Base-by-base conservation (phyloP, 2,113 vertebrate species). In the Mus spicilegus region DNA sequence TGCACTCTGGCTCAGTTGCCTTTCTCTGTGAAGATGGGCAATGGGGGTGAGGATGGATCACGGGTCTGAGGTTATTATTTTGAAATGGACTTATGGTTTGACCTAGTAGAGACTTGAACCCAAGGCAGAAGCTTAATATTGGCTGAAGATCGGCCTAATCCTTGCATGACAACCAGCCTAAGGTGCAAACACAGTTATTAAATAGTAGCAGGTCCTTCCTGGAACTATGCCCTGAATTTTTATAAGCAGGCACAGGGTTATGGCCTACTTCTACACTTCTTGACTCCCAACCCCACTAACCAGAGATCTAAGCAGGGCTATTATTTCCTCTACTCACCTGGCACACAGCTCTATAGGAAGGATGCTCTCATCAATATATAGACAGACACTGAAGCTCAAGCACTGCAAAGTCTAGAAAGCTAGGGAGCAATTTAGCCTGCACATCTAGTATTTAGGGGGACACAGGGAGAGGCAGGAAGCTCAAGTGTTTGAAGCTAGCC, bases 21-120 rank as follows among this genome's bases (percentile, higher is more conserved):
- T 61, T 58, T 46, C 39, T 67, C 22, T 20, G 4, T 5, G 70
- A 24, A 24, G 6, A 49, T 77, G 19, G 61, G 14, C 10, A 3
- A 13, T 51, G 20, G 19, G 19, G 6, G 4, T 0, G 3, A 86
- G 33, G 12, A 2, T 0, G 3, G 11, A 7, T 14, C 1, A 3
- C 2, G 36, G 28, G 3, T 56, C 42, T 24, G 49, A 36, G 33
- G n/a, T 36, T 39, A 5, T 73, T 51, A 54, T 12, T 30, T 61
- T 89, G 61, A 19, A 56, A 0, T 89, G 85, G 88, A 26, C 17
- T 94, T 33, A 12, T 20, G 12, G 56, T 72, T 33, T 2, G 72
- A 58, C 26, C 81, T n/a, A 36, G 28, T 1, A 61, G 91, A 80
- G 28, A 42, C 13, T 76, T 28, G 65, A 90, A 49, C 49, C 46